phyloP scores from a whole-genome alignment of 2,113 vertebrate genomes.

The Rhagologus leucostigma region DNA sequence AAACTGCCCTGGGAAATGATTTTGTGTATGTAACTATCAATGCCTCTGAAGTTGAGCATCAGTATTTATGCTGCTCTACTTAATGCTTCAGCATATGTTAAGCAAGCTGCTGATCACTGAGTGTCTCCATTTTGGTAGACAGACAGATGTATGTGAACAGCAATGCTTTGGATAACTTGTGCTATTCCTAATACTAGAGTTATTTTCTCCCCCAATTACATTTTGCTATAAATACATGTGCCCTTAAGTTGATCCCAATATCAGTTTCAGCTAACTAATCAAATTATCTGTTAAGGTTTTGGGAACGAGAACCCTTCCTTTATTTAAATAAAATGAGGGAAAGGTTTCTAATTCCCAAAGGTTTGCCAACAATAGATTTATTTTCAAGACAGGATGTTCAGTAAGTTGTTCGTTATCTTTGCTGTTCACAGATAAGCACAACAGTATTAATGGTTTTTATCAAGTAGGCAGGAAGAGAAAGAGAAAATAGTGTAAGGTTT shows the following conservation, averaged over 20 bases:
- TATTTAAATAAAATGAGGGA: slow-evolving; percentile 57
- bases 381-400: slow-evolving; percentile 40
- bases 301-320: slow-evolving; percentile 54
- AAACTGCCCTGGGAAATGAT: background rate
- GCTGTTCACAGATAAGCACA: background rate
- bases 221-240: slow-evolving; percentile 65
- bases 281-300: slow-evolving; percentile 62
- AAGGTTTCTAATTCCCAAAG: slow-evolving; percentile 22
- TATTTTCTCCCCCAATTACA: slow-evolving; percentile 66
- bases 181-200: slow-evolving; percentile 57
- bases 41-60: background rate
- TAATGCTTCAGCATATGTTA: background rate
- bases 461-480: background rate
- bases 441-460: background rate
- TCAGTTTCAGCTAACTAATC: slow-evolving; percentile 64
- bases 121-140: slow-evolving; percentile 15
- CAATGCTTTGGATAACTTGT: slow-evolving; percentile 29
- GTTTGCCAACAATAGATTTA: slow-evolving; percentile 22
- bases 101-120: background rate
- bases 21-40: background rate
- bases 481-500: background rate
- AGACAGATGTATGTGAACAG: slow-evolving; percentile 35
- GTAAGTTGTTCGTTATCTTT: background rate
- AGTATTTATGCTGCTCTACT: background rate
- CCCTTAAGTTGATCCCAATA: slow-evolving; percentile 60